phyloP scores from a whole-genome alignment of 2,888 invertebrate species.

The Drosophila barbarae region DNA sequence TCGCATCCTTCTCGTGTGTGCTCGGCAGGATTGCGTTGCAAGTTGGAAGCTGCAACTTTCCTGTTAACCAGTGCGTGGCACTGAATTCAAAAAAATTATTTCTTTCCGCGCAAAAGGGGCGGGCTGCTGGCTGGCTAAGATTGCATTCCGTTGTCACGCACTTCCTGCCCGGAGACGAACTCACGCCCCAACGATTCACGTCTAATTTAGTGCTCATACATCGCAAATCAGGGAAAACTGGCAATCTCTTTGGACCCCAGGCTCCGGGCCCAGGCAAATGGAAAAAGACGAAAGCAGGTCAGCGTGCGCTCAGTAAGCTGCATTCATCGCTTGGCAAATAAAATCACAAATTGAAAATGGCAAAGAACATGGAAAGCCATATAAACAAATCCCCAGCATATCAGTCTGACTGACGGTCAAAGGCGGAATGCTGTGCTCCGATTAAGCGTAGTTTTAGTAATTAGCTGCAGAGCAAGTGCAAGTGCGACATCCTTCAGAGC shows the following conservation, averaged over 20 bases:
- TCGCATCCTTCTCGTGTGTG: conserved; percentile 16
- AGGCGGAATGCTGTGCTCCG: conserved; percentile 29
- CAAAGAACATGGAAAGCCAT: conserved; percentile 28
- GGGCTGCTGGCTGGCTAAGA: conserved; percentile 3
- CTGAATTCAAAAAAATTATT: conserved; percentile 31
- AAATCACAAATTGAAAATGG: conserved; percentile 46
- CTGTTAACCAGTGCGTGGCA: conserved; percentile 24
- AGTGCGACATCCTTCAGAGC: conserved; percentile 17
- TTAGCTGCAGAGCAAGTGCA: conserved; percentile 45
- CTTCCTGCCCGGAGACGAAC: conserved; percentile 21
- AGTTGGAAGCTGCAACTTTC: conserved; percentile 12
- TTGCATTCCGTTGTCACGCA: conserved; percentile 39
- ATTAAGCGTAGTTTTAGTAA: conserved; percentile 53
- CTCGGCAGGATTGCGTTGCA: conserved; percentile 18
- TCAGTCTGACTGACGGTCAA: conserved; percentile 21
- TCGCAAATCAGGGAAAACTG: conserved; percentile 34
- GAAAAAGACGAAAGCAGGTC: conserved; percentile 40
- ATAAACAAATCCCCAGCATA: conserved; percentile 12
- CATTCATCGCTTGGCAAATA: conserved; percentile 46
- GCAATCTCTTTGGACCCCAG: conserved; percentile 26
- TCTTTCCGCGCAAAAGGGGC: conserved; percentile 9
- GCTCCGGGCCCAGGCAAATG: conserved; percentile 1
- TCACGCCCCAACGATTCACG: conserved; percentile 33
- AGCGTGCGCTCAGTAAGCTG: conserved; percentile 11
- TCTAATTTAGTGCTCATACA: conserved; percentile 40